These are phyloP conservation scores for Drosophila anomelani DNA, from an alignment of 2,888 invertebrate species.

Conservation along the genomic window DNA sequence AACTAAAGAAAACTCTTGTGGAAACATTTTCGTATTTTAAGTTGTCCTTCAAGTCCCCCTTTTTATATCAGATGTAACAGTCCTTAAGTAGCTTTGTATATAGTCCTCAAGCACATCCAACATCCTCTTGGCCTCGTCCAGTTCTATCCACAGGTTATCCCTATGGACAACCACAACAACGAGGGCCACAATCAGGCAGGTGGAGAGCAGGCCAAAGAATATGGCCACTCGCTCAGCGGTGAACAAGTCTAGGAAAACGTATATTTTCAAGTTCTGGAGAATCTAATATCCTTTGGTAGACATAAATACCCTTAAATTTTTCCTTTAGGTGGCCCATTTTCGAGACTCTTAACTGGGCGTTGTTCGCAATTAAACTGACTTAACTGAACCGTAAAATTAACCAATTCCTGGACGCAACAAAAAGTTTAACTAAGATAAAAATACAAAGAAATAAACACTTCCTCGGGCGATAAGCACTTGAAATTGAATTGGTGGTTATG, in stretches of 20 bases:
- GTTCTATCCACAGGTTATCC: constrained; percentile 54
- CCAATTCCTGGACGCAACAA: constrained; percentile 4
- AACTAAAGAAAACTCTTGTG: not conserved
- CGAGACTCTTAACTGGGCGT: constrained; percentile 19
- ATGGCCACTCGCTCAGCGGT: constrained; percentile 69
- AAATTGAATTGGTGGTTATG: constrained; percentile 58
- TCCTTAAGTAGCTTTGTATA: constrained; percentile 43
- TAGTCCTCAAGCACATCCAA: constrained; percentile 70
- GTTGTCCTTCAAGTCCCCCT: not conserved
- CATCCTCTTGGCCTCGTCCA: constrained; percentile 67
- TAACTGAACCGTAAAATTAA: constrained; percentile 33
- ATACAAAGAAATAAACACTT: constrained; percentile 9
- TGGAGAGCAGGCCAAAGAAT: constrained; percentile 69
- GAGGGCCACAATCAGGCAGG: constrained; percentile 66
- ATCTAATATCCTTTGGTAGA: not conserved
- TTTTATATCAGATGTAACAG: not conserved
- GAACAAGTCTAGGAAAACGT: constrained; percentile 51
- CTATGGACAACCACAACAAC: constrained; percentile 70
- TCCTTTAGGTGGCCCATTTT: constrained; percentile 49
- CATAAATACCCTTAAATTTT: constrained; percentile 56
- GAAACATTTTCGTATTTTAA: not conserved
- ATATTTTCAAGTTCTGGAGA: not conserved
- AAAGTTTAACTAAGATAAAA: constrained; percentile 52
- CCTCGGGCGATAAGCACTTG: constrained; percentile 52
- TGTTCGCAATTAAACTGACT: constrained; percentile 47